Evolutionary conservation across 2,888 invertebrate genomes (phyloP).

Genomic region (Tachystola acroxantha): DNA sequence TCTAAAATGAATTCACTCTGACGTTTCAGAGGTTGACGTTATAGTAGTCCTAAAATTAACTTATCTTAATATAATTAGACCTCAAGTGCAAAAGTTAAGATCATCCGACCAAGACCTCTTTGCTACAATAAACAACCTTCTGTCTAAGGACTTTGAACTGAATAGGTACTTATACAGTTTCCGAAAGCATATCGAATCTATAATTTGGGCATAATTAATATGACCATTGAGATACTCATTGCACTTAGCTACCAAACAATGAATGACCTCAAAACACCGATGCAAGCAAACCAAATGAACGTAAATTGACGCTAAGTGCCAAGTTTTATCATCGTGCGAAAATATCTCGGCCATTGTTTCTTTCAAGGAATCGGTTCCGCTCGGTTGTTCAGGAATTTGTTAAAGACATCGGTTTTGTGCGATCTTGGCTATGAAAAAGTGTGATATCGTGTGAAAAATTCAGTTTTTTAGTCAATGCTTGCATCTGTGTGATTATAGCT

Average conservation of each 20-base stretch:
- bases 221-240: conserved; percentile 30
- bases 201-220: conserved; percentile 26
- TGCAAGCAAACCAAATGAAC: conserved; percentile 36
- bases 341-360: conserved; percentile 52
- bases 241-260: conserved; percentile 32
- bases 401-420: conserved; percentile 2
- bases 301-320: conserved; percentile 51
- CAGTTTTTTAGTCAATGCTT: too few relatives aligned
- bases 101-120: too few relatives aligned
- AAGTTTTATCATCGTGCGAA: conserved; percentile 55
- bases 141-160: too few relatives aligned
- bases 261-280: conserved; percentile 30
- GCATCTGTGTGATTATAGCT: too few relatives aligned
- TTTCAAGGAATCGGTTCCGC: conserved; percentile 33
- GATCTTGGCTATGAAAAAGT: background rate
- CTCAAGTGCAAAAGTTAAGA: too few relatives aligned
- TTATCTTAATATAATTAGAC: too few relatives aligned
- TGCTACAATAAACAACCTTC: too few relatives aligned
- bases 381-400: conserved; percentile 6
- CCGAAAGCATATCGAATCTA: conserved; percentile 12
- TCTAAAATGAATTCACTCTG: too few relatives aligned
- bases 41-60: too few relatives aligned
- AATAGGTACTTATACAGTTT: too few relatives aligned
- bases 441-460: background rate
- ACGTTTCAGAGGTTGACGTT: too few relatives aligned